Base-by-base conservation (phyloP, 35 echinoderm and acorn worm genomes). In the Ophioderma brevispina region DNA sequence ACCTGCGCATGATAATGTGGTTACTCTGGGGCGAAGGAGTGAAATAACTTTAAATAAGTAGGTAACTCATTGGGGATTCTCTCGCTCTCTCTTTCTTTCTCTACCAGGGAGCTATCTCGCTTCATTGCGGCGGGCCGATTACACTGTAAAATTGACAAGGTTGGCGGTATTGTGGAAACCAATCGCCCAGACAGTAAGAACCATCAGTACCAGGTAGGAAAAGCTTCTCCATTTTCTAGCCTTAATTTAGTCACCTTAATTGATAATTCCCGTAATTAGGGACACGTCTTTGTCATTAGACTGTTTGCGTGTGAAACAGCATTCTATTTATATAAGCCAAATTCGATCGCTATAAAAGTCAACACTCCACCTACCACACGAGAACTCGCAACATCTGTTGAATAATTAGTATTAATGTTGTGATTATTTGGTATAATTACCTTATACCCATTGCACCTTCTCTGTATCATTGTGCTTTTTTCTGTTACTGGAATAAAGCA, bases 91-190 rank as follows among this genome's bases (percentile, higher is more conserved):
- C 37, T 39, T 80, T 92, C 36, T 64, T 25, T 25, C 37, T 79
- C 25, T 64, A 19, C n/a, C 64, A 98, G 96, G 41, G 96, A 98
- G 76, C 77, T 98, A 52, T 98, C 96, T 18, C 81, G 96, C 64
- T 98, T 92, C 56, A 98, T 98, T 28, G 96, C 96, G 52, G 96
- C 96, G 78, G 96, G 96, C 23, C 80, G 96, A 39, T 76, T 98
- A n/a, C 96, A 98, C 55, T 98, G 96, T 80, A 98, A 98, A 49
- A 98, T 98, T 75, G 96, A 98, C 84, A 98, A 98, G 92, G 96
- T 98, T 78, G 96, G 96, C 32, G 96, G 96, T 11, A 98, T 98
- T 64, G 96, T 98, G 15, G 96, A 95, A 64, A 98, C 96, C 14
- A 98, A 98, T 84, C 76, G 96, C 28, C 96, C 96, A 87, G 96